phyloP scores from a whole-genome alignment of 2,888 invertebrate species.

The Agapetus fuscipes region DNA sequence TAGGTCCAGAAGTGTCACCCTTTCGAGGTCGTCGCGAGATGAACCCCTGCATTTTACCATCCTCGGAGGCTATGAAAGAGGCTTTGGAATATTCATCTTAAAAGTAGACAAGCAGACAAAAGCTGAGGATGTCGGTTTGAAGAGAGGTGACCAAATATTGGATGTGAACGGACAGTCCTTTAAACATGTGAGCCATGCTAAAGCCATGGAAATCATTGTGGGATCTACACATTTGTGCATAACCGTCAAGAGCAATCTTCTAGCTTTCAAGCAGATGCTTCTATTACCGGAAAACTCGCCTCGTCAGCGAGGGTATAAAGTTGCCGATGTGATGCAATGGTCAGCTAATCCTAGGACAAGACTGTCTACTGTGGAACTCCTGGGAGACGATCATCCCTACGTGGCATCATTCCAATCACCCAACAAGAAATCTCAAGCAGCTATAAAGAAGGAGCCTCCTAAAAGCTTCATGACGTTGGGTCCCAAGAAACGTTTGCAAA shows the following conservation, averaged over 20 bases:
- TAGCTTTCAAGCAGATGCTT: slow-evolving; percentile 67
- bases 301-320: slow-evolving; percentile 55
- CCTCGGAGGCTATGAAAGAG: slow-evolving; percentile 85
- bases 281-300: slow-evolving; percentile 71
- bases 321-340: slow-evolving; percentile 57
- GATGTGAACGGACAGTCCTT: slow-evolving; percentile 98
- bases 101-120: slow-evolving; percentile 90
- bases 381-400: slow-evolving; percentile 36
- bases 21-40: slow-evolving; percentile 87
- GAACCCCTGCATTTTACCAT: slow-evolving; percentile 90
- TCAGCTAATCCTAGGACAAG: slow-evolving; percentile 60
- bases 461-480: slow-evolving; percentile 86
- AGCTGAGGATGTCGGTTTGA: slow-evolving; percentile 91
- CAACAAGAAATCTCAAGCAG: slow-evolving; percentile 47
- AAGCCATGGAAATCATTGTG: slow-evolving; percentile 86
- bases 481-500: slow-evolving; percentile 73
- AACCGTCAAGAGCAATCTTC: slow-evolving; percentile 92
- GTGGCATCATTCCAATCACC: slow-evolving; percentile 39
- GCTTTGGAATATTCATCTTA: slow-evolving; percentile 89
- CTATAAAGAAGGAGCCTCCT: slow-evolving; percentile 52
- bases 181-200: slow-evolving; percentile 82
- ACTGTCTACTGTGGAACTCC: slow-evolving; percentile 68
- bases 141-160: slow-evolving; percentile 94
- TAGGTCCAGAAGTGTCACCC: slow-evolving; percentile 78
- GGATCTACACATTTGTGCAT: slow-evolving; percentile 94